Evolutionary conservation across 2,113 vertebrate species (phyloP).

Genomic region (Engraulis encrasicolus): DNA sequence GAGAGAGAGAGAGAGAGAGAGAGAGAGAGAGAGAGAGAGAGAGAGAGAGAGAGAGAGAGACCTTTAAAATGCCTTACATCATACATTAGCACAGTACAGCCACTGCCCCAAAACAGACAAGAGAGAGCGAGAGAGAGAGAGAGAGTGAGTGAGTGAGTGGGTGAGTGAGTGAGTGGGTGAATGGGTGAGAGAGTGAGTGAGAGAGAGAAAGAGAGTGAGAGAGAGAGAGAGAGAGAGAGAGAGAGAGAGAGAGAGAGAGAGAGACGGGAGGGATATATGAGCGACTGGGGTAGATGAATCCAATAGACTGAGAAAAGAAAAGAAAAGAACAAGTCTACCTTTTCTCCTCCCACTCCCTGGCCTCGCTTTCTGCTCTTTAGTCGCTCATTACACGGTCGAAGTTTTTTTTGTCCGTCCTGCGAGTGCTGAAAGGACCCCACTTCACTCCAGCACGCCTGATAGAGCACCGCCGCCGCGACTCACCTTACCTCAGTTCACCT

Average conservation of each 20-base stretch:
- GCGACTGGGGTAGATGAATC: constrained; percentile 20
- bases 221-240: constrained; percentile 29
- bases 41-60: constrained; percentile 41
- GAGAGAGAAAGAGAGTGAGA: constrained; percentile 35
- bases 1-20: constrained; percentile 43
- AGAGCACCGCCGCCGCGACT: not conserved
- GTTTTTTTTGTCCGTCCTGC: not conserved
- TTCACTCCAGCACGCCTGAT: constrained; percentile 36
- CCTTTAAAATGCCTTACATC: too few relatives aligned
- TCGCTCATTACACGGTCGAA: not conserved
- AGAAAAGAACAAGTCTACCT: constrained; percentile 8
- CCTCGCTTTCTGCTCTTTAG: not conserved
- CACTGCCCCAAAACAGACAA: too few relatives aligned
- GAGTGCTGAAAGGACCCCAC: constrained; percentile 40
- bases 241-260: constrained; percentile 42
- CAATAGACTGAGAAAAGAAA: not conserved
- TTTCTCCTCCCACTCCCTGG: not conserved
- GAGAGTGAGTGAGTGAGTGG: not conserved
- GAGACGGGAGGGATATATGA: not conserved
- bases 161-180: too few relatives aligned
- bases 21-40: not conserved
- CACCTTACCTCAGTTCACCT: not conserved
- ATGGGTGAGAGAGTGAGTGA: constrained; percentile 35
- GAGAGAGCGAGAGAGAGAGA: constrained; percentile 43
- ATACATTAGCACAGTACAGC: too few relatives aligned